phyloP scores from a whole-genome alignment of 2,888 invertebrate species.

The Drosophila maculinotata region DNA sequence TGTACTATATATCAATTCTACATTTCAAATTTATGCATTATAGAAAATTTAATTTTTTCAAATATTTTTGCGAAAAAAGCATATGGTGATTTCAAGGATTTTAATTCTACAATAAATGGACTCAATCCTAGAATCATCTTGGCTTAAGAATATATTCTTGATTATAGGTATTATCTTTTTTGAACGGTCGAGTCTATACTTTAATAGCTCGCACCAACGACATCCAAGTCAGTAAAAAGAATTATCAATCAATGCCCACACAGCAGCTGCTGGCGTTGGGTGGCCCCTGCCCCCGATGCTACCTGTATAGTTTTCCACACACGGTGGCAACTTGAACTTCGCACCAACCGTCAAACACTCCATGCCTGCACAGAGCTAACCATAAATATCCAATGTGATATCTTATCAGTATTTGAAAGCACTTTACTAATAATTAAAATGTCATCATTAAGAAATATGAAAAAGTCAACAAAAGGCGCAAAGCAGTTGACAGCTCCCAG shows the following conservation, averaged over 20 bases:
- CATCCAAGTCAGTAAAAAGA: slow-evolving; percentile 24
- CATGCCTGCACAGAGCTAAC: slow-evolving; percentile 30
- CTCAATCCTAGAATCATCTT: too few species aligned
- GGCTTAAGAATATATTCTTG: too few species aligned
- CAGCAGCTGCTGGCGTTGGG: slow-evolving; percentile 19
- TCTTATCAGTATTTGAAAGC: slow-evolving; percentile 78
- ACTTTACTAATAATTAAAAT: slow-evolving; percentile 84
- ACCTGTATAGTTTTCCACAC: slow-evolving; percentile 1
- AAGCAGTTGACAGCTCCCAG: slow-evolving; percentile 35
- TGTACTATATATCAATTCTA: too few species aligned
- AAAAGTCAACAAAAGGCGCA: slow-evolving; percentile 73
- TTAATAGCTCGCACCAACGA: slow-evolving; percentile 2
- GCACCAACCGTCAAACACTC: slow-evolving; percentile 43
- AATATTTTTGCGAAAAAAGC: too few species aligned
- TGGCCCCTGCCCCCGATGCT: slow-evolving; percentile 4
- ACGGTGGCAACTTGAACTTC: slow-evolving; percentile 69
- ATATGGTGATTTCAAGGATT: too few species aligned
- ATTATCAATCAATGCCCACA: slow-evolving; percentile 66
- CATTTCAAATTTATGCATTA: too few species aligned
- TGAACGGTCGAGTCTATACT: background rate
- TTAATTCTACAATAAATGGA: too few species aligned
- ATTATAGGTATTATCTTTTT: slow-evolving; percentile 1
- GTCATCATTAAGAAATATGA: slow-evolving; percentile 82
- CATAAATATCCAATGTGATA: slow-evolving; percentile 75
- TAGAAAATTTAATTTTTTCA: too few species aligned